Base-by-base conservation (phyloP, 2,797 vertebrate species). In the Cyclopterus lumpus region DNA sequence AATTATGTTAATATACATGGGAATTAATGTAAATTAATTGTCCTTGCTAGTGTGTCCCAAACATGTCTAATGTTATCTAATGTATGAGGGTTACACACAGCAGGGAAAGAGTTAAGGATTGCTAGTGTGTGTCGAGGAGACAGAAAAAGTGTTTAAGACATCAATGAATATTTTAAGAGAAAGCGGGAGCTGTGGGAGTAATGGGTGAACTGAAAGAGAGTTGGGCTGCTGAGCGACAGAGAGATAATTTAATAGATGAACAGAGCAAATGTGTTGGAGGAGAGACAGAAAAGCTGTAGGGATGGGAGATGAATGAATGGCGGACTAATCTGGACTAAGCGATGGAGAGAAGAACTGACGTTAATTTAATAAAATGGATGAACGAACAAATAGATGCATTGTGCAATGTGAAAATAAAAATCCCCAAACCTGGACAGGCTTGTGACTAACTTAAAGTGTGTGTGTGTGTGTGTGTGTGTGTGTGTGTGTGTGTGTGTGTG, bases 161-260 rank as follows among this genome's bases (percentile, higher is more conserved):
- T 89, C 85, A 89, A 91, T 93, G 80, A 92, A 93, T 93, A 91
- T 92, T 91, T 93, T 85, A 92, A 86, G 85, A 86, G 80, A 18
- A 75, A 86, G 68, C 44, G 28, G 78, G 84, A 89, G 83, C 87
- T 65, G 82, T 69, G 86, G 84, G 81, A 89, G 82, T 68, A 68
- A 86, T 61, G 77, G 81, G 49, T 67, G 85, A 79, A 79, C 75
- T 61, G 78, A 89, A 71, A 83, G 84, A 70, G 86, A 87, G 82
- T 74, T 59, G 75, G 67, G 71, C 83, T 80, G 91, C 83, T 77
- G 89, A 88, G 86, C 85, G 88, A 88, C 77, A 32, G 80, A 81
- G 80, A 70, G 87, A 89, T 90, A 88, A 92, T 88, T 91, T 82
- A 90, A 92, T 91, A 89, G 89, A 85, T 26, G 77, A 80, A 80